These are phyloP conservation scores for Hesperophylax magnus DNA, from an alignment of 1,140 invertebrate species.

Conservation along the genomic window DNA sequence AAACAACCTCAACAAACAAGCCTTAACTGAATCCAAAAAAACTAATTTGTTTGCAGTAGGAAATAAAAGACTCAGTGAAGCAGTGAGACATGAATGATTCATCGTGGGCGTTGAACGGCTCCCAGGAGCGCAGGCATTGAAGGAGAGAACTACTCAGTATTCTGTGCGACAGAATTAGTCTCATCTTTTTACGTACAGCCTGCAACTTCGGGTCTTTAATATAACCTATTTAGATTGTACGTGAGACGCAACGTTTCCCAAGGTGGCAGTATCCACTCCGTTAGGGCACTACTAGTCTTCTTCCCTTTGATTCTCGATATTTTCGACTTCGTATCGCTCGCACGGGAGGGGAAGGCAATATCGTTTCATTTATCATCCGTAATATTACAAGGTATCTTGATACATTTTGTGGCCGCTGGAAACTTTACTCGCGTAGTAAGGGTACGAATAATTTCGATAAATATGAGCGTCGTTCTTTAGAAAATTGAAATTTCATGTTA, in stretches of 20 bases:
- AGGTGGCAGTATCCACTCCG: background rate
- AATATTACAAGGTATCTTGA: no score
- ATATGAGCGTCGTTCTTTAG: no score
- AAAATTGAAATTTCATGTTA: no score
- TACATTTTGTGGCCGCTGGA: no score
- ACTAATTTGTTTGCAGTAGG: background rate
- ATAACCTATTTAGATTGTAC: conserved; percentile 53
- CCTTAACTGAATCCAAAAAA: background rate
- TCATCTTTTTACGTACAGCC: conserved; percentile 29
- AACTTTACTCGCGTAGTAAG: no score
- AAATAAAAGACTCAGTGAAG: background rate
- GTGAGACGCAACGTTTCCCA: conserved; percentile 30
- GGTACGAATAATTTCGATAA: no score
- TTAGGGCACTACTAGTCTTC: background rate
- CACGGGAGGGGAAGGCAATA: no score
- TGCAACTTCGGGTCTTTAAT: conserved; percentile 44
- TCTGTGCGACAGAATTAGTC: conserved; percentile 35
- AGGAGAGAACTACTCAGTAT: conserved; percentile 18
- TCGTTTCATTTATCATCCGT: no score
- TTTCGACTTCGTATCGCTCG: no score
- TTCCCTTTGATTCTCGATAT: background rate
- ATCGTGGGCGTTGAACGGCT: background rate
- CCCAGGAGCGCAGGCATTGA: conserved; percentile 14
- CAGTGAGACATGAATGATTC: background rate
- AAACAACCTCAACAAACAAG: no score